A percentile compares a stretch with the other conserved stretches of the same genome.
These are phyloP conservation scores for Atethmia centrago DNA, from an alignment of 2,888 invertebrate genomes.

Conservation along the genomic window DNA sequence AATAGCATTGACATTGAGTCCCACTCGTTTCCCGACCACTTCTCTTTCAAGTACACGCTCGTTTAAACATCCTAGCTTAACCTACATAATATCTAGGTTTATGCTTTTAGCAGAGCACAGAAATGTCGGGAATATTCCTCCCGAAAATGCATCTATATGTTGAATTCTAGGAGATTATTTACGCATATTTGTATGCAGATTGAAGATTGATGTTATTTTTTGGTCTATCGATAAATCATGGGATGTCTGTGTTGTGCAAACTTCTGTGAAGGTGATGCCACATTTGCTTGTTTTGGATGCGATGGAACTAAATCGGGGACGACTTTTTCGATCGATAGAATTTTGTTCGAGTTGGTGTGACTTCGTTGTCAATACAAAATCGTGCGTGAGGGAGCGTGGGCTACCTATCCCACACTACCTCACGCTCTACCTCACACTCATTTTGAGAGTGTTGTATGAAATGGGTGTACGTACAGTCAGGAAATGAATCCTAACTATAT, in stretches of 20 bases:
- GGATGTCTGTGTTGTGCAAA: constrained; percentile 11
- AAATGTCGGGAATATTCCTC: constrained; percentile 18
- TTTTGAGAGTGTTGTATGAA: too few species aligned
- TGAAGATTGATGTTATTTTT: constrained; percentile 26
- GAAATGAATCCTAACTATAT: too few species aligned
- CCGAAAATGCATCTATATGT: constrained; percentile 2
- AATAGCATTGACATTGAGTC: constrained; percentile 56
- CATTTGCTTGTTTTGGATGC: neutral
- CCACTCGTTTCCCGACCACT: constrained; percentile 28
- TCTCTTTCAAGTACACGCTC: constrained; percentile 18
- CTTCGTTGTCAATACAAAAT: neutral
- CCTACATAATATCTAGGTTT: constrained; percentile 21
- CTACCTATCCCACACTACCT: too few species aligned
- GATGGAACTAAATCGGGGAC: neutral
- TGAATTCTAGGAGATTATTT: constrained; percentile 1
- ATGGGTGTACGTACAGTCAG: too few species aligned
- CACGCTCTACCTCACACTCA: too few species aligned
- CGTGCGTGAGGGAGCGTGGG: neutral
- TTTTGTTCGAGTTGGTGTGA: neutral
- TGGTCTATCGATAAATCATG: constrained; percentile 23
- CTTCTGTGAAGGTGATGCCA: neutral
- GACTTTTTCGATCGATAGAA: neutral
- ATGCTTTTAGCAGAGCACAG: constrained; percentile 6
- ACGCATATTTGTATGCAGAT: constrained; percentile 15
- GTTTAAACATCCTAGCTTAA: constrained; percentile 37